phyloP scores from a whole-genome alignment of 53 echinoderm and acorn worm species.

The Echinarachnius parma region DNA sequence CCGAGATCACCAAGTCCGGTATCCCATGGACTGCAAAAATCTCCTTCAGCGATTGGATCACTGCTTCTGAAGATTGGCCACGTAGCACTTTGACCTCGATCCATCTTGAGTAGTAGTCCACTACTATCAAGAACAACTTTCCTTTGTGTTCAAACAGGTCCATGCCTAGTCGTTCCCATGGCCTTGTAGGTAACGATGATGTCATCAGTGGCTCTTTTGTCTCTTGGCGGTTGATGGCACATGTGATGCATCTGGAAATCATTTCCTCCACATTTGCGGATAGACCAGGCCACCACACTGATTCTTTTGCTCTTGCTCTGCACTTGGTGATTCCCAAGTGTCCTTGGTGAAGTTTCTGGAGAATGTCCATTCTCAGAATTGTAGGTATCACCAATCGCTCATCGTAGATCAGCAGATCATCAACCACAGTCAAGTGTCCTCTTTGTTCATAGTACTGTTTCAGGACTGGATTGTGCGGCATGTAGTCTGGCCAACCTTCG shows the following conservation, averaged over 20 bases:
- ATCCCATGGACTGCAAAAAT: too few relatives aligned
- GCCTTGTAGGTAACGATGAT: constrained; percentile 27
- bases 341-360: constrained; percentile 25
- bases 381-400: constrained; percentile 43
- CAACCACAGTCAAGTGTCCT: constrained; percentile 38
- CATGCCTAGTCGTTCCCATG: constrained; percentile 35
- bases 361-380: constrained; percentile 29
- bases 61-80: constrained; percentile 3
- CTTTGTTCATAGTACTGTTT: constrained; percentile 45
- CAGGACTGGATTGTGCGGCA: constrained; percentile 47
- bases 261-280: constrained; percentile 40
- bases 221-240: constrained; percentile 32
- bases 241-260: constrained; percentile 8
- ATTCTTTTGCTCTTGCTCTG: constrained; percentile 32
- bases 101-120: constrained; percentile 64
- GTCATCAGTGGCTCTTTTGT: constrained; percentile 26
- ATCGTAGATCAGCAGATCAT: constrained; percentile 43
- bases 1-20: too few relatives aligned
- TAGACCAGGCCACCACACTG: constrained; percentile 68
- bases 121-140: constrained; percentile 20
- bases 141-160: constrained; percentile 39
- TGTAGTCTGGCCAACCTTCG: constrained; percentile 50
- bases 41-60: too few relatives aligned
- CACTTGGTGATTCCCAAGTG: constrained; percentile 62
- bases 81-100: constrained; percentile 31